These are phyloP conservation scores for Heliocidaris erythrogramma DNA, from an alignment of 35 echinoderm and acorn worm species.

Conservation along the genomic window DNA sequence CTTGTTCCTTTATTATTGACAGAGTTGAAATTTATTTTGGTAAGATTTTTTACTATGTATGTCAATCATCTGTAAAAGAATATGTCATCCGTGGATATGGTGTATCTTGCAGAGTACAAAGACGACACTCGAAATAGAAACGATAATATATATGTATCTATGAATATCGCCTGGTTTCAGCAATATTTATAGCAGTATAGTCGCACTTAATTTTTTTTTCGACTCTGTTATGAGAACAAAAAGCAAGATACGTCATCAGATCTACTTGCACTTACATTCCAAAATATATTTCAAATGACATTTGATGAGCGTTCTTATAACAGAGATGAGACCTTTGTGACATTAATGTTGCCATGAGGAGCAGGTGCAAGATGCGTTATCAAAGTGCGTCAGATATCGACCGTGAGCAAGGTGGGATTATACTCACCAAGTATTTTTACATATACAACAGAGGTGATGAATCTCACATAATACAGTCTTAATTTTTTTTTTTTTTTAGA, in stretches of 20 bases:
- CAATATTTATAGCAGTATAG: too few species aligned
- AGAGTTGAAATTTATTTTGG: too few species aligned
- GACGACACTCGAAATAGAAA: too few species aligned
- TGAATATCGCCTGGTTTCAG: too few species aligned
- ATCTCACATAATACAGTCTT: not conserved
- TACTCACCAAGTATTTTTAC: not conserved
- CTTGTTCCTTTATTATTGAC: too few species aligned
- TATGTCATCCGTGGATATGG: too few species aligned
- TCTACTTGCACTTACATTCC: not conserved
- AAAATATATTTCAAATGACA: not conserved
- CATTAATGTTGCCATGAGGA: not conserved
- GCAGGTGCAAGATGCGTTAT: conserved; percentile 9
- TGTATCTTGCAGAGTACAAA: too few species aligned
- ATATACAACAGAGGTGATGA: not conserved
- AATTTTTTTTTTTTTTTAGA: too few species aligned
- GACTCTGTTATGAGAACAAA: not conserved
- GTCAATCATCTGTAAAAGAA: too few species aligned
- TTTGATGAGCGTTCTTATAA: not conserved
- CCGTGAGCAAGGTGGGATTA: not conserved
- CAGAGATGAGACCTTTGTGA: not conserved
- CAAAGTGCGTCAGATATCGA: not conserved
- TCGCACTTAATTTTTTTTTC: too few species aligned
- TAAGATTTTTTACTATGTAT: too few species aligned
- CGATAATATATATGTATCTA: too few species aligned
- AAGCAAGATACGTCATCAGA: not conserved